These are phyloP conservation scores for Platalea minor DNA, from an alignment of 2,797 vertebrate genomes.

Conservation along the genomic window DNA sequence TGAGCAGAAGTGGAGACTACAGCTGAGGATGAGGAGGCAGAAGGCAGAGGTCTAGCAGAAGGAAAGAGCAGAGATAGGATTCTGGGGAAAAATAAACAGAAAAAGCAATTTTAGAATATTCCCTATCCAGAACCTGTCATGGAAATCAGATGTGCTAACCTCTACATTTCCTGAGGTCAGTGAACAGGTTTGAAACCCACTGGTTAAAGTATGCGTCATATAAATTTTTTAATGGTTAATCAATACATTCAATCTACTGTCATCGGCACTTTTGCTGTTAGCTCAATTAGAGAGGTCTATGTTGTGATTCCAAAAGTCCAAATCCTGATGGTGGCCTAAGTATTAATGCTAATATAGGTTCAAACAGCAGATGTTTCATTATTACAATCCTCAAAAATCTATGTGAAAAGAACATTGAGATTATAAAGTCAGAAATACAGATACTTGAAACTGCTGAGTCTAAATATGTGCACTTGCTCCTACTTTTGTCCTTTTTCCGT, in stretches of 20 bases:
- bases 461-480: not conserved
- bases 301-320: not conserved
- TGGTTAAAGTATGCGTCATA: not conserved
- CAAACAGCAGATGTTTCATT: not conserved
- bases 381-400: not conserved
- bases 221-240: not conserved
- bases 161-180: not conserved
- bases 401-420: not conserved
- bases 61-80: not conserved
- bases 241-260: not conserved
- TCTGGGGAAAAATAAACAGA: not conserved
- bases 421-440: not conserved
- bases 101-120: not conserved
- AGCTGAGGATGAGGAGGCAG: not conserved
- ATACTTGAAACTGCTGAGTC: not conserved
- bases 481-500: not conserved
- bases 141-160: not conserved
- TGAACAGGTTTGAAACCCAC: not conserved
- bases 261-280: not conserved
- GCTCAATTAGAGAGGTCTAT: not conserved
- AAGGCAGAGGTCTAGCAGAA: not conserved
- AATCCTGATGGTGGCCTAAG: not conserved
- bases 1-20: not conserved
- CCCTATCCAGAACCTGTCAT: not conserved
- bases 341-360: not conserved